Evolutionary conservation across 2,888 invertebrate genomes (phyloP).

Genomic region (Volucella inanis): DNA sequence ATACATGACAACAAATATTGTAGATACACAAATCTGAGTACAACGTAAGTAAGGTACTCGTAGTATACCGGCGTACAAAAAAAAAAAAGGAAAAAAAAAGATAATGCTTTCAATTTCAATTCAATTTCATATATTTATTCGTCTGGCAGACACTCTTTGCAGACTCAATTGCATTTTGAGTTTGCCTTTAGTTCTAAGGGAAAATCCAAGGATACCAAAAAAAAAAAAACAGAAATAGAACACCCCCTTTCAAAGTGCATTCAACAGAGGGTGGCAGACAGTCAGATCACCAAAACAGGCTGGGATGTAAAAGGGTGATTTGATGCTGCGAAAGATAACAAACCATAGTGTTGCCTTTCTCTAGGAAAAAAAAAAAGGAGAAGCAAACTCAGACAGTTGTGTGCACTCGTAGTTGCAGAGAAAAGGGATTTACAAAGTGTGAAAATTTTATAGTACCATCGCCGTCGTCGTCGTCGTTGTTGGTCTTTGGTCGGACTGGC

Average conservation of each 20-base stretch:
- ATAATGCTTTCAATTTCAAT: slow-evolving; percentile 57
- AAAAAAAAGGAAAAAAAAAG: neutral
- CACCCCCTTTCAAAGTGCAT: slow-evolving; percentile 47
- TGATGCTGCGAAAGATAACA: slow-evolving; percentile 60
- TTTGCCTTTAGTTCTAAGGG: slow-evolving; percentile 37
- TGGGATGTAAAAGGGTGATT: neutral
- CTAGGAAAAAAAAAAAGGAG: slow-evolving; percentile 1
- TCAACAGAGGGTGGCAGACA: slow-evolving; percentile 2
- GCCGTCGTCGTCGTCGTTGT: neutral
- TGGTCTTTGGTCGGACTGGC: slow-evolving; percentile 1
- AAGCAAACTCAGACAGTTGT: slow-evolving; percentile 13
- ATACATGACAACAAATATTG: neutral
- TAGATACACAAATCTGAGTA: neutral
- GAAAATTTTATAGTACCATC: slow-evolving; percentile 47
- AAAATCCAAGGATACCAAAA: slow-evolving; percentile 17
- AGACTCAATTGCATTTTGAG: slow-evolving; percentile 64
- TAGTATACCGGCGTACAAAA: neutral
- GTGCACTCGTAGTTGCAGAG: neutral
- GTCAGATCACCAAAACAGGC: too few relatives aligned
- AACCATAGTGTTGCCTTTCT: slow-evolving; percentile 28
- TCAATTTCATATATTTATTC: slow-evolving; percentile 51
- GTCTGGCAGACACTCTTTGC: slow-evolving; percentile 58
- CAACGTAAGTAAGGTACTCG: neutral
- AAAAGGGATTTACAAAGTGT: slow-evolving; percentile 50
- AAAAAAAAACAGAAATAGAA: slow-evolving; percentile 19